Percentiles rank a stretch among this genome's conserved stretches.
Evolutionary conservation across 2,797 vertebrate species (phyloP).

Genomic region (Capromys pilorides): DNA sequence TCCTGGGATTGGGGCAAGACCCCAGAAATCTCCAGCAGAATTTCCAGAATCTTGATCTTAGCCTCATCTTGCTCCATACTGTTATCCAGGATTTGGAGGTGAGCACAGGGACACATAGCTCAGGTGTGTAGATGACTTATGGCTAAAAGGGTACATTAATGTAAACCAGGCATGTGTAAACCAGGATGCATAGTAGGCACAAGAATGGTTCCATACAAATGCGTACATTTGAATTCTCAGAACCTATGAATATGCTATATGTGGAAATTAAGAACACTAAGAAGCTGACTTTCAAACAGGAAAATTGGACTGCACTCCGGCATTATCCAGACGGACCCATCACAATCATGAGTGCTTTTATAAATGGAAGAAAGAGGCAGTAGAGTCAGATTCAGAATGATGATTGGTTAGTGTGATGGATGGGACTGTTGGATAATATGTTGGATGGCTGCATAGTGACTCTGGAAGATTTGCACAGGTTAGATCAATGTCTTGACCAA

Average conservation of each 20-base stretch:
- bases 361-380: neutral
- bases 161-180: constrained; percentile 18
- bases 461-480: neutral
- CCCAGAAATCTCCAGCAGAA: neutral
- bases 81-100: neutral
- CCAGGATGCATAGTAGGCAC: neutral
- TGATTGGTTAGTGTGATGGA: neutral
- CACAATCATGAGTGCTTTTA: neutral
- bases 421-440: neutral
- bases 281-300: constrained; percentile 37
- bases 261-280: neutral
- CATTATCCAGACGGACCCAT: neutral
- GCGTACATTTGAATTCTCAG: neutral
- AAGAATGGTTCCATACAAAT: neutral
- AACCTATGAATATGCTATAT: neutral
- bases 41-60: neutral
- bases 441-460: neutral
- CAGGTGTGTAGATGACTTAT: neutral
- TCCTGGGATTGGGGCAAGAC: neutral
- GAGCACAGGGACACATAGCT: neutral
- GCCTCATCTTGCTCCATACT: neutral
- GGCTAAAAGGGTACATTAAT: neutral
- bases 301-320: neutral
- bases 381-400: constrained; percentile 14
- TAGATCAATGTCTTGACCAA: neutral